Evolutionary conservation across 2,113 vertebrate genomes (phyloP), one percentile per base, ranked within the genome.

Genomic region (Cariama cristata): DNA sequence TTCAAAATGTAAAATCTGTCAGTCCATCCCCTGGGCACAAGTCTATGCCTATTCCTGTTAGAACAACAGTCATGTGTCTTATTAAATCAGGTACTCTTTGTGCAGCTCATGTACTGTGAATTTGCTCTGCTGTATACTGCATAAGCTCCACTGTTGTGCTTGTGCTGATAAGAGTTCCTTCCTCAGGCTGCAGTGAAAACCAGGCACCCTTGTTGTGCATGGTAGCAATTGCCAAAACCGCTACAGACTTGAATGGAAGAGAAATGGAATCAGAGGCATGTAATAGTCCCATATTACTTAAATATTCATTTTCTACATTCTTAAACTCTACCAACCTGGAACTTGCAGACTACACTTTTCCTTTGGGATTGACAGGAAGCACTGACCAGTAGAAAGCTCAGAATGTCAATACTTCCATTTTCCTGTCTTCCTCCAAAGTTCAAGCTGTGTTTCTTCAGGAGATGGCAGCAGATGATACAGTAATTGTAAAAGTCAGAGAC

Each of bases 371-470:
- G 87, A 27, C 35, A 27, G 77, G 44, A 40, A 52, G 50, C n/a
- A 32, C 13, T 66, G 83, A 23, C 40, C 76, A 59, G 58, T 3
- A 40, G 69, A 32, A 47, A 64, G 66, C 40, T 79, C 69, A 58
- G 38, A 38, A 40, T 49, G 50, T 68, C 0, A 0, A 2, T 44
- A 15, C 44, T n/a, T 75, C 83, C 45, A 72, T 87, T 71, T 72
- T 76, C 27, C 64, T 52, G 27, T 44, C 52, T 80, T n/a, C 8
- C 27, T 49, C 83, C 90, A 88, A 86, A 86, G 71, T 86, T 92
- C 93, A 93, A 40, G 47, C 86, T 91, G 28, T 45, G 69, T 87
- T 96, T 91, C 77, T 96, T 85, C 88, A 95, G 85, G 92, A 95
- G 83, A 79, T 91, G 91, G 76, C 91, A 93, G 88, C 66, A 96